phyloP scores from a whole-genome alignment of 2,113 vertebrate genomes.

The Hippocampus barbouri region DNA sequence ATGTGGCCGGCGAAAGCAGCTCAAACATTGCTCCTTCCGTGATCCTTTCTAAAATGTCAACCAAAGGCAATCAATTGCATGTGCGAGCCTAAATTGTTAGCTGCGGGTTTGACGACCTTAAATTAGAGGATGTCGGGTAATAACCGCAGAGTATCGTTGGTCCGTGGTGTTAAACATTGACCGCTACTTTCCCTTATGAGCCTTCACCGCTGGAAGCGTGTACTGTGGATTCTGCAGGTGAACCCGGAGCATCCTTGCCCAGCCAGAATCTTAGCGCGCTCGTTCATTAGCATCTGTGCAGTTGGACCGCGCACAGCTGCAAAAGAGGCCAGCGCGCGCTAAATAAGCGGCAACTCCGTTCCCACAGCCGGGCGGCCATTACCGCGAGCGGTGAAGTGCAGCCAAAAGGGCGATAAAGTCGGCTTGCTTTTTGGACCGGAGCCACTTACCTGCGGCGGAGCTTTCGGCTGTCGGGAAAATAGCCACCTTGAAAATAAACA shows the following conservation, averaged over 20 bases:
- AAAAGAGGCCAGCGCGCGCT: conserved; percentile 23
- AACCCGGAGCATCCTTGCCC: conserved; percentile 2
- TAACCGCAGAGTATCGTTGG: not conserved
- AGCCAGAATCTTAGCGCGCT: conserved; percentile 10
- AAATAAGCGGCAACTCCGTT: conserved; percentile 9
- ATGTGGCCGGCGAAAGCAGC: too few species aligned
- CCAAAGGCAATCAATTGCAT: not conserved
- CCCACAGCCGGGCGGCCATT: conserved; percentile 26
- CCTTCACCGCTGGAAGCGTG: conserved; percentile 9
- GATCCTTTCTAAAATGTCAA: too few species aligned
- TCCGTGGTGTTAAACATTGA: conserved; percentile 20
- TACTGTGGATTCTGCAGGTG: conserved; percentile 17
- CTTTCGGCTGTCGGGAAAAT: not conserved
- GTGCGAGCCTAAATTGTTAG: not conserved
- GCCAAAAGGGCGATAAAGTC: conserved; percentile 18
- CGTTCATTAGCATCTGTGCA: conserved; percentile 16
- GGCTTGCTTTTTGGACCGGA: conserved; percentile 8
- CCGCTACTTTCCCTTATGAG: conserved; percentile 1
- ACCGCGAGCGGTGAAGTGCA: conserved; percentile 9
- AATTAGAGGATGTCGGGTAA: not conserved
- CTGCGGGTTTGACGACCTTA: not conserved
- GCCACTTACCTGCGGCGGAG: conserved; percentile 2
- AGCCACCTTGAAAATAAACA: not conserved
- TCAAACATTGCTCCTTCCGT: too few species aligned
- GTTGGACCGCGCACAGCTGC: conserved; percentile 29